phyloP scores from a whole-genome alignment of 2,113 vertebrate species.

The zebrafish (Danio rerio) region DNA sequence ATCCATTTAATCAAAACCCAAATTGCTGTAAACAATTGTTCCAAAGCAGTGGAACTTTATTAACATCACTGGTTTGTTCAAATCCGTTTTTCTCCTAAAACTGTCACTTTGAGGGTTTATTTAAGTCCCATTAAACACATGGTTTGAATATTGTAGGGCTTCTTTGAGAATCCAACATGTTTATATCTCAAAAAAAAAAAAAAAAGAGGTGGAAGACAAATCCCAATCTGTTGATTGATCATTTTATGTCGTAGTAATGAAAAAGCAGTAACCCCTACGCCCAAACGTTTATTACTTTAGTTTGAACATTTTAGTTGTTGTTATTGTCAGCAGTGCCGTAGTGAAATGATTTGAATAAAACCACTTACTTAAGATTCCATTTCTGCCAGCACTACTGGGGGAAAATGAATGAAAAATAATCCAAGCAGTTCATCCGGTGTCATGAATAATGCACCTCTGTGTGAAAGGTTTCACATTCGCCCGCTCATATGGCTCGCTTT shows the following conservation, averaged over 20 bases:
- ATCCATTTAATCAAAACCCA: background rate
- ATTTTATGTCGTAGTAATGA: conserved; percentile 24
- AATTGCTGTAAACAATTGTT: background rate
- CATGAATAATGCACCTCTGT: conserved; percentile 38
- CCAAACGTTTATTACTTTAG: conserved; percentile 18
- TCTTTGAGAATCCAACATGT: background rate
- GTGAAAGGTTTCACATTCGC: conserved; percentile 25
- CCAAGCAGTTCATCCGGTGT: conserved; percentile 28
- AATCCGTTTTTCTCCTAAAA: background rate
- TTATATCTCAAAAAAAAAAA: background rate
- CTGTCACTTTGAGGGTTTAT: background rate
- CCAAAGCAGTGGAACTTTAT: background rate
- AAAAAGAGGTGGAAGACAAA: background rate
- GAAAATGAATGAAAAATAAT: conserved; percentile 44
- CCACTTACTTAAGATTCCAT: conserved; percentile 7
- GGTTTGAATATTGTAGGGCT: background rate
- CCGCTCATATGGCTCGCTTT: conserved; percentile 33
- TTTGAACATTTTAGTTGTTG: conserved; percentile 9
- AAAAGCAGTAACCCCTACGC: background rate
- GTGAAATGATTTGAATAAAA: conserved; percentile 20
- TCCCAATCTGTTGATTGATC: background rate
- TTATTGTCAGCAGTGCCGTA: conserved; percentile 10
- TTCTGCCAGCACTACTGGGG: conserved; percentile 9
- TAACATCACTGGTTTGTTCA: background rate
- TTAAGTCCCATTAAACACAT: background rate